A percentile compares a stretch with the other conserved stretches of the same genome.
phyloP scores from a whole-genome alignment of 1,140 invertebrate species.

The Agrypnia vestita region DNA sequence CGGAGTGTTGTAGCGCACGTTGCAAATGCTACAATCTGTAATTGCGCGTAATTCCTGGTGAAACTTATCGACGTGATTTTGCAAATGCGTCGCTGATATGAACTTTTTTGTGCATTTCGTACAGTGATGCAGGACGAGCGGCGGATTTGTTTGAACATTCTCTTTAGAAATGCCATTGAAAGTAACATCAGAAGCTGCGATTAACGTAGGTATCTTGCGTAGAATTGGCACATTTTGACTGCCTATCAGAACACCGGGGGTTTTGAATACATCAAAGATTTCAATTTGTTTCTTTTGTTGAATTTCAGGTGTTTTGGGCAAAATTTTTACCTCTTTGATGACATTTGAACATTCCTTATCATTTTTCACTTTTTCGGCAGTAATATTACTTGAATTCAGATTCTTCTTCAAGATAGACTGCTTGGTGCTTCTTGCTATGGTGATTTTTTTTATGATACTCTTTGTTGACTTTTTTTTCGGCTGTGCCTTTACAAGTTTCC shows the following conservation, averaged over 20 bases:
- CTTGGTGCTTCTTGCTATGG: neutral
- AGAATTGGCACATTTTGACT: no score
- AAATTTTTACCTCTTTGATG: neutral
- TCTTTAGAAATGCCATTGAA: no score
- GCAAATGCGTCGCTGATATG: constrained; percentile 31
- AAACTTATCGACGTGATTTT: constrained; percentile 40
- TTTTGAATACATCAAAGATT: constrained; percentile 6
- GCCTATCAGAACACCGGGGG: neutral
- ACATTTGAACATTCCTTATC: no score
- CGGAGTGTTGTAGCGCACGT: constrained; percentile 3
- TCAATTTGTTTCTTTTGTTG: constrained; percentile 3
- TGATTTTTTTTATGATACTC: neutral
- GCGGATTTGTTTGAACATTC: neutral
- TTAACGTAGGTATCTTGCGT: no score
- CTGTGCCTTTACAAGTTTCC: no score
- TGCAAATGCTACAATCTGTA: constrained; percentile 32
- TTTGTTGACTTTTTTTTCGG: neutral
- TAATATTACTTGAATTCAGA: neutral
- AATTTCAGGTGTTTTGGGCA: neutral
- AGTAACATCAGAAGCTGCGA: no score
- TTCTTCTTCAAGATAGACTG: neutral
- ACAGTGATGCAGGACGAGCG: neutral
- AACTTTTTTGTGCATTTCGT: constrained; percentile 42
- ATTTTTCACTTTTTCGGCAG: neutral
- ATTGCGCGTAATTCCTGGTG: constrained; percentile 21